Percentiles rank a stretch among this genome's conserved stretches.
Evolutionary conservation across 2,797 vertebrate genomes (phyloP).

Genomic region (Myripristis jacobus): DNA sequence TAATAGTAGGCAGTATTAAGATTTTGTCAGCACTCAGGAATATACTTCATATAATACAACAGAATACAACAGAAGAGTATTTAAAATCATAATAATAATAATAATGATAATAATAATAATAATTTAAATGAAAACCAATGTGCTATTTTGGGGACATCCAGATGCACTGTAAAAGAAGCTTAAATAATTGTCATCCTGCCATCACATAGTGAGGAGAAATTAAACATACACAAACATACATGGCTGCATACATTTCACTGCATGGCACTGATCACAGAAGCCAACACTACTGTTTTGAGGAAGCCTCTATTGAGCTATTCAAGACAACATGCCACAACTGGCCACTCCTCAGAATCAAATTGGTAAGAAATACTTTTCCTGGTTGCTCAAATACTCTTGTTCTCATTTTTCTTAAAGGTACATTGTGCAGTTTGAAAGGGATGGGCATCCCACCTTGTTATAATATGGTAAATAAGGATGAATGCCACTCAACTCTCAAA

Average conservation of each 20-base stretch:
- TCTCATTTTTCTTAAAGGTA: constrained; percentile 13
- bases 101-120: too few species aligned
- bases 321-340: not conserved
- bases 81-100: too few species aligned
- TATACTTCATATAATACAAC: constrained; percentile 40
- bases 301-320: not conserved
- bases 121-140: not conserved
- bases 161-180: not conserved
- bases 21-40: constrained; percentile 16
- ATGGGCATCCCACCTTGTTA: too few species aligned
- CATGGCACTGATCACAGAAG: not conserved
- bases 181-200: constrained; percentile 9
- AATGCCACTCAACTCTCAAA: too few species aligned
- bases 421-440: too few species aligned
- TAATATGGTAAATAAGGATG: too few species aligned
- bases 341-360: not conserved
- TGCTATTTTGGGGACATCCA: constrained; percentile 3
- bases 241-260: not conserved
- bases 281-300: not conserved
- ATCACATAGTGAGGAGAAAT: too few species aligned
- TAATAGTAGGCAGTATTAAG: constrained; percentile 36
- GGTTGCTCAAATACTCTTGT: constrained; percentile 11
- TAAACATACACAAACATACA: too few species aligned
- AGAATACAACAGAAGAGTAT: too few species aligned
- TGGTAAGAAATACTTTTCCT: constrained; percentile 11